A percentile compares a stretch with the other conserved stretches of the same genome.
Conservation (phyloP, 2,797 vertebrate genomes). For the Propithecus perrieri region DNA sequence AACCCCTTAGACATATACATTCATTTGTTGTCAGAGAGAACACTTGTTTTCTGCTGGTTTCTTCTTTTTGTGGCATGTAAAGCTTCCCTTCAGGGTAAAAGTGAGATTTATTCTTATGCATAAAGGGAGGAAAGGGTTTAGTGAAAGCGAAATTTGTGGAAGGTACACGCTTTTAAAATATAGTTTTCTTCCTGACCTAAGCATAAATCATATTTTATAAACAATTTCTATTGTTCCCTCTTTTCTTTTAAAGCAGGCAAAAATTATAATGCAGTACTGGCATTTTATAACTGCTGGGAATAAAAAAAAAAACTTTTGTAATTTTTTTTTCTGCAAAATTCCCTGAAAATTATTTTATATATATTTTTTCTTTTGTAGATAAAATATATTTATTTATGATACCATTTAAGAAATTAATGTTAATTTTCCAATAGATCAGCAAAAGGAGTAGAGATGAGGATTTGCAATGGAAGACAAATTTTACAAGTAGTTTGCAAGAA, state of each 20-base stretch:
- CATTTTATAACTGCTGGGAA: constrained; percentile 46
- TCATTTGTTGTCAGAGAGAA: constrained; percentile 39
- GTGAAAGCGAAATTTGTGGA: constrained; percentile 59
- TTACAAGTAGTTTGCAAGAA: neutral
- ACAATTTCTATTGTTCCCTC: constrained; percentile 54
- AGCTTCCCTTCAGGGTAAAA: constrained; percentile 57
- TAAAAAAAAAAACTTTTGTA: neutral
- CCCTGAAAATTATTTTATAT: constrained; percentile 39
- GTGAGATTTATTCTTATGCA: constrained; percentile 53
- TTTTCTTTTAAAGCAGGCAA: constrained; percentile 28
- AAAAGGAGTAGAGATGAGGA: neutral
- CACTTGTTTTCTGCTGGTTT: constrained; percentile 40
- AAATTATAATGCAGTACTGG: neutral
- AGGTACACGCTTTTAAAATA: constrained; percentile 59
- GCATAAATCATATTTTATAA: constrained; percentile 55
- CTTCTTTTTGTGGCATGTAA: constrained; percentile 49
- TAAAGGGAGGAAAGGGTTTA: constrained; percentile 41
- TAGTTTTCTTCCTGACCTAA: constrained; percentile 43
- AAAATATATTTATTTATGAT: constrained; percentile 15
- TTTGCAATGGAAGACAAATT: neutral
- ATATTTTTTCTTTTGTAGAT: neutral
- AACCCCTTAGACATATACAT: constrained; percentile 1
- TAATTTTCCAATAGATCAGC: constrained; percentile 13
- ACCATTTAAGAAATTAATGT: neutral
- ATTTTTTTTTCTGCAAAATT: neutral